phyloP scores from a whole-genome alignment of 1,140 invertebrate species.

The Trachelipus rathkii region DNA sequence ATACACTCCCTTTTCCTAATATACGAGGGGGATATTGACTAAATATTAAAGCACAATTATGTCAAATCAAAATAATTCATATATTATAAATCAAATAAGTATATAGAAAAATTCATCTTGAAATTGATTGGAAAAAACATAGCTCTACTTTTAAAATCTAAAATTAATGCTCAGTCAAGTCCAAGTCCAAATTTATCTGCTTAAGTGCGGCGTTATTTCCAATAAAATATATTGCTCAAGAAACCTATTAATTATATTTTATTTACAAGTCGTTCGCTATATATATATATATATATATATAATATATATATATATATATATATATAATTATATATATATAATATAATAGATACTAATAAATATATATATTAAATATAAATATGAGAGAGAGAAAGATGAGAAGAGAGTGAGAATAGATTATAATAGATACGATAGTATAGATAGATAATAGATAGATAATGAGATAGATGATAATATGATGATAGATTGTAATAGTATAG shows the following conservation, averaged over 20 bases:
- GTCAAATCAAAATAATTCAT: neutral
- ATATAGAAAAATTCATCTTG: neutral
- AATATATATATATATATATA: conserved; percentile 6
- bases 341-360: neutral
- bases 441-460: no score
- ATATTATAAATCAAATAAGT: conserved; percentile 7
- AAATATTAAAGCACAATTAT: neutral
- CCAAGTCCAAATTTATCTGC: neutral
- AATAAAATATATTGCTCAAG: conserved; percentile 6
- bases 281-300: conserved; percentile 7
- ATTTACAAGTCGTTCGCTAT: neutral
- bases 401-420: no score
- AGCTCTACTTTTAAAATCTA: conserved; percentile 4
- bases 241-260: neutral
- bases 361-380: neutral
- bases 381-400: no score
- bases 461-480: no score
- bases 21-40: neutral
- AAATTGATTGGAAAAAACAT: neutral
- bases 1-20: neutral
- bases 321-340: neutral
- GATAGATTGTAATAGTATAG: no score
- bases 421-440: no score
- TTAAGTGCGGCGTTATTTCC: neutral
- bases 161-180: neutral